phyloP scores from a whole-genome alignment of 1,140 invertebrate species.

The Drosophila ohnishii region DNA sequence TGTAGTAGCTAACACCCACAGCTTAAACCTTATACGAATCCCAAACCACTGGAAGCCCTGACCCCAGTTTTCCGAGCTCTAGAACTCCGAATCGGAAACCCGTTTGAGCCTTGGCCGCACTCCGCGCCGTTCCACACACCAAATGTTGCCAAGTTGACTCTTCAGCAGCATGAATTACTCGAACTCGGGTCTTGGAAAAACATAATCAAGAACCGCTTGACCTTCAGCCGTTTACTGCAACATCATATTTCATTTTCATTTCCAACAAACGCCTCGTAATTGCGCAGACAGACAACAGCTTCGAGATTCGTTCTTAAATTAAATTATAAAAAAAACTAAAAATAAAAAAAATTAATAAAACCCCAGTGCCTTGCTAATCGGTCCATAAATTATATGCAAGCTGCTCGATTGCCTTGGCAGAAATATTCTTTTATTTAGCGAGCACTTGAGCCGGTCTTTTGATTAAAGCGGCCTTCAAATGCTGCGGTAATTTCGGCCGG shows the following conservation, averaged over 20 bases:
- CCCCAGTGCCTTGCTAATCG: constrained; percentile 38
- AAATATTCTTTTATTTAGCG: constrained; percentile 48
- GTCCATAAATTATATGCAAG: constrained; percentile 54
- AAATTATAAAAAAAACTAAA: constrained; percentile 17
- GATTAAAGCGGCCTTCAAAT: constrained; percentile 26
- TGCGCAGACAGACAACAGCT: constrained; percentile 27
- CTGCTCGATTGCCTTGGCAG: constrained; percentile 63
- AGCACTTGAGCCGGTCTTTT: constrained; percentile 34
- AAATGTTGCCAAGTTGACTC: constrained; percentile 26
- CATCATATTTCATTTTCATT: constrained; percentile 49
- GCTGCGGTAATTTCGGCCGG: constrained; percentile 20
- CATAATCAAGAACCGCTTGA: constrained; percentile 47
- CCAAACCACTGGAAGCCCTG: constrained; percentile 18
- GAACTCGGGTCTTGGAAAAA: constrained; percentile 27
- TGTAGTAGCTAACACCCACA: constrained; percentile 8
- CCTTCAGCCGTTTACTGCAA: constrained; percentile 55
- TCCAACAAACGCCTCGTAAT: constrained; percentile 43
- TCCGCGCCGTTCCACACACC: constrained; percentile 25
- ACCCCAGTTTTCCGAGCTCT: constrained; percentile 20
- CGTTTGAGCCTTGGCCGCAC: constrained; percentile 44
- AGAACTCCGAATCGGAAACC: constrained; percentile 48
- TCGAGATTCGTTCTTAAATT: constrained; percentile 49
- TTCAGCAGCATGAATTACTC: constrained; percentile 20
- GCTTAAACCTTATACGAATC: neutral
- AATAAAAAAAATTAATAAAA: constrained; percentile 27